Evolutionary conservation across 1,140 invertebrate species (phyloP).

Genomic region (Cotesia typhae): DNA sequence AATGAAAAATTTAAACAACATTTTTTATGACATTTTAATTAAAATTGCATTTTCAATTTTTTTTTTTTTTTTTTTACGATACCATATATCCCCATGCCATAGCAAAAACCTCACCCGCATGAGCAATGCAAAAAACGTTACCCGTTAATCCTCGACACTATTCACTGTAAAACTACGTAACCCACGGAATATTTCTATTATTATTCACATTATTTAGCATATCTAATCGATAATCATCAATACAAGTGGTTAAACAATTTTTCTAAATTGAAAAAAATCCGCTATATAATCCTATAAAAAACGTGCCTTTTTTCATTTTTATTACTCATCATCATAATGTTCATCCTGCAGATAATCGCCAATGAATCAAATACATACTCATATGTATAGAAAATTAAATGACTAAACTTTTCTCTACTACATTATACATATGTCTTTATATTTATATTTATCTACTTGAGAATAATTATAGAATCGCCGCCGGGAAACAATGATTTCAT

Average conservation of each 20-base stretch:
- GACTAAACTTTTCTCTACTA: too few species aligned
- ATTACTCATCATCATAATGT: slow-evolving; percentile 26
- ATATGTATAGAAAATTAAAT: too few species aligned
- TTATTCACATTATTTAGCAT: slow-evolving; percentile 38
- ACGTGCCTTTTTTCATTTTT: background rate
- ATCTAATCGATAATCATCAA: slow-evolving; percentile 36
- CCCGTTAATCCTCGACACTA: slow-evolving; percentile 19
- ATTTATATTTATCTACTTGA: slow-evolving; percentile 27
- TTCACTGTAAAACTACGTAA: slow-evolving; percentile 23
- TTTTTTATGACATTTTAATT: too few species aligned
- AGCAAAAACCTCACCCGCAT: slow-evolving; percentile 18
- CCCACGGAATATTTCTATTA: slow-evolving; percentile 30
- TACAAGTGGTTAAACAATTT: background rate
- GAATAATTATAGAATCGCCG: slow-evolving; percentile 52
- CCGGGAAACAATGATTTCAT: slow-evolving; percentile 54
- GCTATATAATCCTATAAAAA: slow-evolving; percentile 1
- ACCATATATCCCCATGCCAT: background rate
- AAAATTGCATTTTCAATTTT: too few species aligned
- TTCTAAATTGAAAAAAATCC: slow-evolving; percentile 6
- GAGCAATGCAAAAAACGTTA: background rate
- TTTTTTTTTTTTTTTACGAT: too few species aligned
- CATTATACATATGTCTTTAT: slow-evolving; percentile 36
- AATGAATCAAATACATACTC: slow-evolving; percentile 31
- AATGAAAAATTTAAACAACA: too few species aligned
- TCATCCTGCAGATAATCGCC: slow-evolving; percentile 35